Conservation (phyloP, 2,797 vertebrate species). For the Cephalopachus bancanus region DNA sequence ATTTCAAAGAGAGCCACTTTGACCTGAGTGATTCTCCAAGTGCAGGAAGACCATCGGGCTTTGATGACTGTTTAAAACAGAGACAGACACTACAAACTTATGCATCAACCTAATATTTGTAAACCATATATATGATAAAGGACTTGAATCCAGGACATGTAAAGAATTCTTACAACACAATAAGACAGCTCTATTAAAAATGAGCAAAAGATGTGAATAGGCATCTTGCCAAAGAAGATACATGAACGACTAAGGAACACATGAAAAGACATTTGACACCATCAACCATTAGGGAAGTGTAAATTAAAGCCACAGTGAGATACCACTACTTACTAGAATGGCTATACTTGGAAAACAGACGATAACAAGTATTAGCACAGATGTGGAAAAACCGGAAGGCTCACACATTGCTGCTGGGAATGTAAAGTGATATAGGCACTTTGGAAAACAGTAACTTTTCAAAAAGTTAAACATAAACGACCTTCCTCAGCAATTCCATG, state of each 20-base stretch:
- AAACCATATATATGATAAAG: background rate
- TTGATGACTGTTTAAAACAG: no score
- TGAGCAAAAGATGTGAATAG: background rate
- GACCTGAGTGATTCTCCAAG: no score
- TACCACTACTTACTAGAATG: background rate
- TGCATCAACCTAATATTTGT: background rate
- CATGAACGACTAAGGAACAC: background rate
- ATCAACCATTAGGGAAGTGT: background rate
- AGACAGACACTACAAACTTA: no score
- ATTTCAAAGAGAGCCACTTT: no score
- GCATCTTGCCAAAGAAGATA: background rate
- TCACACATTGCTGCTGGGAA: background rate
- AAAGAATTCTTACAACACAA: background rate
- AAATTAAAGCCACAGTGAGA: background rate
- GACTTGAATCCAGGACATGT: constrained; percentile 3
- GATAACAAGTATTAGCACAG: no score
- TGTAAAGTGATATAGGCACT: background rate
- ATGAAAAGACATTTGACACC: background rate
- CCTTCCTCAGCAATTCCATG: background rate
- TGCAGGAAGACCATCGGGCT: no score
- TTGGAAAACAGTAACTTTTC: background rate
- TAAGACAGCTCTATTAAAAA: constrained; percentile 39
- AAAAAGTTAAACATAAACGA: background rate
- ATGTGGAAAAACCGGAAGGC: background rate
- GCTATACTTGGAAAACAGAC: background rate